These are phyloP conservation scores for Pelochelys cantorii DNA, from an alignment of 2,797 vertebrate species.

Conservation along the genomic window DNA sequence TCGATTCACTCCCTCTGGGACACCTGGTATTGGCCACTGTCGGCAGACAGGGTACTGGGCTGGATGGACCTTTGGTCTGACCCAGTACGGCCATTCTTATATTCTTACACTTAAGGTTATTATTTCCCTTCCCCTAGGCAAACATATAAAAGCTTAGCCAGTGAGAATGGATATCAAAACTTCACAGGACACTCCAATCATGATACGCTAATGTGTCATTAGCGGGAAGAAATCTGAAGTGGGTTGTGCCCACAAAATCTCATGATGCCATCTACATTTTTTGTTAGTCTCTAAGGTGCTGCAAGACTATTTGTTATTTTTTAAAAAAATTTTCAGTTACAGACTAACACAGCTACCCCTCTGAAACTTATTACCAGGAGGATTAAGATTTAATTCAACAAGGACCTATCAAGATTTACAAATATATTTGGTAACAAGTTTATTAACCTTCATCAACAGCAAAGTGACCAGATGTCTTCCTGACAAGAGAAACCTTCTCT, in stretches of 20 bases:
- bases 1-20: too few species aligned
- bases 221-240: too few species aligned
- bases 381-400: slow-evolving; percentile 6
- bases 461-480: background rate
- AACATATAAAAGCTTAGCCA: background rate
- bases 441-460: background rate
- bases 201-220: background rate
- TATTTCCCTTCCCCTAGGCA: background rate
- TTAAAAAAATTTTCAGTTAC: too few species aligned
- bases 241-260: too few species aligned
- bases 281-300: too few species aligned
- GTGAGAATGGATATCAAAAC: background rate
- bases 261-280: too few species aligned
- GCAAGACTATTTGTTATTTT: too few species aligned
- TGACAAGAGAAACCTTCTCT: background rate
- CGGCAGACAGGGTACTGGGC: too few species aligned
- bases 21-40: too few species aligned
- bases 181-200: background rate
- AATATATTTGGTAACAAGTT: background rate
- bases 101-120: background rate
- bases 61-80: too few species aligned
- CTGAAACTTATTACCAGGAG: background rate
- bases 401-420: background rate
- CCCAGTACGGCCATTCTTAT: too few species aligned
- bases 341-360: too few species aligned